Percentiles rank a stretch among this genome's conserved stretches.
phyloP scores from a whole-genome alignment of 2,888 invertebrate genomes.

The Caenorhabditis wallacei region DNA sequence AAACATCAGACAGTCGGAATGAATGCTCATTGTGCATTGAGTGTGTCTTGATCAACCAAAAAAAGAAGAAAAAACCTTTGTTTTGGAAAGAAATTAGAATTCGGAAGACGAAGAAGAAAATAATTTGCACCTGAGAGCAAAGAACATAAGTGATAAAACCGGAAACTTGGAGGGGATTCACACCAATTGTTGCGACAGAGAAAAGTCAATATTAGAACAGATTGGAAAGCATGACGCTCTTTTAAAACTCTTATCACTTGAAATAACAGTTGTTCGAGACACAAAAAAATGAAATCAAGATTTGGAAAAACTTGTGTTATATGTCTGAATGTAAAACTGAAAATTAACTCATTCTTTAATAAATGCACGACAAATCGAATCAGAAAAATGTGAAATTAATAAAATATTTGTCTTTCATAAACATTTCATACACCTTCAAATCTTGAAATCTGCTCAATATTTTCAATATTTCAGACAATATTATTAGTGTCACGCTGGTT shows the following conservation, averaged over 20 bases:
- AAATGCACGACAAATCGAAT: too few species aligned
- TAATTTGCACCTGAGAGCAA: constrained; percentile 56
- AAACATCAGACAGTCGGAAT: constrained; percentile 8
- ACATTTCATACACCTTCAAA: too few species aligned
- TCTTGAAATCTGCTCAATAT: too few species aligned
- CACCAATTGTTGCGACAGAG: constrained; percentile 57
- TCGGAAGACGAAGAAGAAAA: neutral
- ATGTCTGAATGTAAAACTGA: too few species aligned
- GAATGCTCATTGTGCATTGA: constrained; percentile 7
- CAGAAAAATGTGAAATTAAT: too few species aligned
- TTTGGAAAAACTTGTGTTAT: too few species aligned
- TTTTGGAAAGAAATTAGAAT: constrained; percentile 3
- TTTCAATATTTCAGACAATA: too few species aligned
- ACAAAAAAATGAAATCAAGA: neutral
- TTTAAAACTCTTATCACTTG: constrained; percentile 41
- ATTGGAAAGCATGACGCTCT: constrained; percentile 51
- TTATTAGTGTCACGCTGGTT: too few species aligned
- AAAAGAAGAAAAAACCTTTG: constrained; percentile 1
- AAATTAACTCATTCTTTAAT: too few species aligned
- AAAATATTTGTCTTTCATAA: too few species aligned
- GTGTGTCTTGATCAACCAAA: constrained; percentile 20
- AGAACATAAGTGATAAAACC: constrained; percentile 57
- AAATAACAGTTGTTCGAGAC: constrained; percentile 9
- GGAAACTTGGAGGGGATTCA: constrained; percentile 52
- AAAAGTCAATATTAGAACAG: constrained; percentile 40